Evolutionary conservation across 1,140 invertebrate species (phyloP).

Genomic region (Leucophenga varia): DNA sequence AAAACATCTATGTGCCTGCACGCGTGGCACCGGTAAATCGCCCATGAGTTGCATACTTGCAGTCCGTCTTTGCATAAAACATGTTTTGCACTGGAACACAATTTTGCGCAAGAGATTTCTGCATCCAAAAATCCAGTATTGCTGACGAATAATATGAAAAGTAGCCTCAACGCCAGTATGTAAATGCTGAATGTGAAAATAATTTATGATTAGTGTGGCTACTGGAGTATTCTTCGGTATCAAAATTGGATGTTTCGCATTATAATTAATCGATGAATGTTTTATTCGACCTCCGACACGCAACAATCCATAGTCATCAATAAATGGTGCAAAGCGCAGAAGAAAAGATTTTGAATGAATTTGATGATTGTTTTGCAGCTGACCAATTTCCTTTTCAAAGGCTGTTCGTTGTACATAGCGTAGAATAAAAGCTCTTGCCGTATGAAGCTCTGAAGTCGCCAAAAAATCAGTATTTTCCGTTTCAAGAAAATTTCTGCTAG

Average conservation of each 20-base stretch:
- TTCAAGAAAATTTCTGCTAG: background rate
- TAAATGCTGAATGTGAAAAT: background rate
- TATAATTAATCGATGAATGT: background rate
- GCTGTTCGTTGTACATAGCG: background rate
- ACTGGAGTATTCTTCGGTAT: background rate
- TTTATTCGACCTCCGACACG: background rate
- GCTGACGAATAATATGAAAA: conserved; percentile 2
- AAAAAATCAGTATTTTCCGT: background rate
- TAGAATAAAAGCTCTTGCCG: background rate
- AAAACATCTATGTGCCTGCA: too few relatives aligned
- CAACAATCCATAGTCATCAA: background rate
- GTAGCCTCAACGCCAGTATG: background rate
- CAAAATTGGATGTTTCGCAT: background rate
- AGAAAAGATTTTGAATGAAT: background rate
- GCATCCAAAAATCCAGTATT: conserved; percentile 10
- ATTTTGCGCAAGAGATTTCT: conserved; percentile 3
- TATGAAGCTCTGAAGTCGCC: background rate
- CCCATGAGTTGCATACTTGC: background rate
- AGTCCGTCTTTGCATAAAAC: conserved; percentile 3
- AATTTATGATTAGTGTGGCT: background rate
- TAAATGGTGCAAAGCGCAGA: background rate
- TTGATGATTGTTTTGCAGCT: background rate
- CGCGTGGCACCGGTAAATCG: too few relatives aligned
- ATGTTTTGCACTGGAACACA: background rate
- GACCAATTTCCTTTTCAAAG: background rate